Evolutionary conservation across 1,140 invertebrate genomes (phyloP).

Genomic region (Microvelia longipes): DNA sequence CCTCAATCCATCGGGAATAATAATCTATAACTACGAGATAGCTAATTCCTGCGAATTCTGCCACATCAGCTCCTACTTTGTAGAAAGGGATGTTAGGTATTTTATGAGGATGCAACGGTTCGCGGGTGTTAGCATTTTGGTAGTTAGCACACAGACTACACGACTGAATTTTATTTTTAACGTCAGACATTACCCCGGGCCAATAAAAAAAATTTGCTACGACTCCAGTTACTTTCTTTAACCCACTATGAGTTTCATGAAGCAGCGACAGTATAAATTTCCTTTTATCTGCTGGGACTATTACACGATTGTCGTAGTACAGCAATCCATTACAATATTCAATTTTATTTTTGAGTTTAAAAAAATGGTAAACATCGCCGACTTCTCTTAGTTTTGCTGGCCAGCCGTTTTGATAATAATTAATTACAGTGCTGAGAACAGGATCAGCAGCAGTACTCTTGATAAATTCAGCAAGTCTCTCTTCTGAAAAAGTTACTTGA

Average conservation of each 20-base stretch:
- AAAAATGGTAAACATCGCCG: slow-evolving; percentile 19
- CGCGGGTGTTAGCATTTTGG: neutral
- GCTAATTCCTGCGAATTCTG: neutral
- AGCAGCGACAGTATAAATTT: slow-evolving; percentile 26
- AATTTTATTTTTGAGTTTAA: slow-evolving; percentile 24
- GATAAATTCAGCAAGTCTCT: neutral
- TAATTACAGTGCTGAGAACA: neutral
- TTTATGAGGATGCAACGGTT: no score
- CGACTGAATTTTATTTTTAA: slow-evolving; percentile 27
- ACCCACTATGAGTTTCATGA: slow-evolving; percentile 32
- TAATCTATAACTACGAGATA: neutral
- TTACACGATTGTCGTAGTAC: slow-evolving; percentile 24
- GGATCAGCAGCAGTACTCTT: neutral
- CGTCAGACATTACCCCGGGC: slow-evolving; percentile 31
- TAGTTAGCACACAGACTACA: neutral
- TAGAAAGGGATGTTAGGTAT: neutral
- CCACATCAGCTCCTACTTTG: neutral
- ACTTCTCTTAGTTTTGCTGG: neutral
- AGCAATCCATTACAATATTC: slow-evolving; percentile 25
- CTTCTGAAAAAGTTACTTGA: neutral
- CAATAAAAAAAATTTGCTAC: slow-evolving; percentile 31
- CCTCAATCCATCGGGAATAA: neutral
- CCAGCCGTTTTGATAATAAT: neutral
- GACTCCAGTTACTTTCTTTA: slow-evolving; percentile 26
- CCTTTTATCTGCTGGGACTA: slow-evolving; percentile 28